These are phyloP conservation scores for Girardinus metallicus DNA, from an alignment of 2,797 vertebrate species.

Conservation along the genomic window DNA sequence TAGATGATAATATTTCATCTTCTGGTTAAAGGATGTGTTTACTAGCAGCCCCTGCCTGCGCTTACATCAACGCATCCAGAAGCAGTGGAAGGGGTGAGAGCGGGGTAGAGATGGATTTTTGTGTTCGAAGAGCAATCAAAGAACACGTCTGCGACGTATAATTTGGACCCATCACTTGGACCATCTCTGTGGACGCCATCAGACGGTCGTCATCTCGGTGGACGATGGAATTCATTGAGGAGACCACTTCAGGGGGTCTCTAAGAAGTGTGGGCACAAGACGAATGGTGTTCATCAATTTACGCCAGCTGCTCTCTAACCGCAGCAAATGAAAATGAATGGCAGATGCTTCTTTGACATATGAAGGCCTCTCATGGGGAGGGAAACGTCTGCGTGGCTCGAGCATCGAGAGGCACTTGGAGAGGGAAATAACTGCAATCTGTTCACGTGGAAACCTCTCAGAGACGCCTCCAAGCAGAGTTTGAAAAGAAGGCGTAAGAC, in stretches of 20 bases:
- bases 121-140: constrained; percentile 14
- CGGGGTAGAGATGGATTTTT: neutral
- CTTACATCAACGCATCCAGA: constrained; percentile 23
- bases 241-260: constrained; percentile 54
- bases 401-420: constrained; percentile 33
- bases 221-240: constrained; percentile 52
- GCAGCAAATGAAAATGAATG: constrained; percentile 64
- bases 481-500: neutral
- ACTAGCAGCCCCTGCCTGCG: constrained; percentile 23
- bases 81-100: neutral
- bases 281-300: constrained; percentile 65
- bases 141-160: constrained; percentile 36
- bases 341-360: constrained; percentile 47
- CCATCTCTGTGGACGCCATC: constrained; percentile 33
- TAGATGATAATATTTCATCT: constrained; percentile 53
- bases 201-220: constrained; percentile 25
- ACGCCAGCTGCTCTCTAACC: constrained; percentile 55
- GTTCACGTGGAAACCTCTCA: constrained; percentile 36
- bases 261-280: constrained; percentile 54
- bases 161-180: constrained; percentile 49
- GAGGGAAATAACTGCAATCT: constrained; percentile 20
- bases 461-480: neutral
- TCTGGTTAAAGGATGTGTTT: constrained; percentile 57
- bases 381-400: constrained; percentile 27
- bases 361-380: constrained; percentile 48